phyloP scores from a whole-genome alignment of 2,888 invertebrate genomes.

The Stomorhina lunata region DNA sequence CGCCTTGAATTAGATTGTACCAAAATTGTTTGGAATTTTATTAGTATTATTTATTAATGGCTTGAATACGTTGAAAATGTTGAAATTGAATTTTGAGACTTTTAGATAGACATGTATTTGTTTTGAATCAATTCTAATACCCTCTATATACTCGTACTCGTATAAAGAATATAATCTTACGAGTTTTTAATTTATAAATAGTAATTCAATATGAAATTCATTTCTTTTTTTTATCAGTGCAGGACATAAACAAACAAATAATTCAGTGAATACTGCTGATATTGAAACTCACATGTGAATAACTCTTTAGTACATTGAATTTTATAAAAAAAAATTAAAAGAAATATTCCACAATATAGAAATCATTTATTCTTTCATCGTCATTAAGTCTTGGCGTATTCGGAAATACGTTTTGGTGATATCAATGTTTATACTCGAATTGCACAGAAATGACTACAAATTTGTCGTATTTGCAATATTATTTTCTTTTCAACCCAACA shows the following conservation, averaged over 20 bases:
- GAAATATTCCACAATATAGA: conserved; percentile 48
- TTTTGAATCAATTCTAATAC: no score
- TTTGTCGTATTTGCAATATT: background rate
- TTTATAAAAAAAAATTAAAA: conserved; percentile 35
- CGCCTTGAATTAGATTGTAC: conserved; percentile 40
- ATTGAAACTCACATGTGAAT: conserved; percentile 51
- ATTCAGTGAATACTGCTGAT: conserved; percentile 53
- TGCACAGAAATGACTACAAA: conserved; percentile 28
- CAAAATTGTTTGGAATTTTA: conserved; percentile 2
- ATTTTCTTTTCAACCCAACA: conserved; percentile 22
- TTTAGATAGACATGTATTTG: background rate
- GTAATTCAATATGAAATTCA: conserved; percentile 36
- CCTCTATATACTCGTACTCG: background rate
- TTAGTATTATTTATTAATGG: no score
- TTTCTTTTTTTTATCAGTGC: conserved; percentile 37
- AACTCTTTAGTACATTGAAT: conserved; percentile 53
- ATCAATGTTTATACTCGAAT: conserved; percentile 25
- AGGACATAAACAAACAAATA: conserved; percentile 48
- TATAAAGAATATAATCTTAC: background rate
- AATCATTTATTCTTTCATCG: conserved; percentile 21
- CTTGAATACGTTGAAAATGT: no score
- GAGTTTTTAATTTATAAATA: background rate
- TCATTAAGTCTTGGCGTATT: conserved; percentile 45
- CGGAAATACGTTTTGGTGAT: conserved; percentile 32
- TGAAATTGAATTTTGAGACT: background rate